phyloP scores from a whole-genome alignment of 2,888 invertebrate genomes.

The Hymenopus coronatus region DNA sequence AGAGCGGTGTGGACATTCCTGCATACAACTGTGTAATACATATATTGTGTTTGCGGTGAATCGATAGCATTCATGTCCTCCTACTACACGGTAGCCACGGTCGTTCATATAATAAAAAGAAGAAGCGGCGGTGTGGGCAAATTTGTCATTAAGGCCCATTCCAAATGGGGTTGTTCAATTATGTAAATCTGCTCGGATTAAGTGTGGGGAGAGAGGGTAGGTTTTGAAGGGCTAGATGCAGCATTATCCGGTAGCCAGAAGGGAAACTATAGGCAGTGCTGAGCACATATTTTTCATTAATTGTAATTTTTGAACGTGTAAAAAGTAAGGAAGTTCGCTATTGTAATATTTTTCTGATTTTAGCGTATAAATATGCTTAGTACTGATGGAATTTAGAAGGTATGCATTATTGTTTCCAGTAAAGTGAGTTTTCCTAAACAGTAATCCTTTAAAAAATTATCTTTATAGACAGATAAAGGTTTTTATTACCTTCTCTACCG shows the following conservation, averaged over 20 bases:
- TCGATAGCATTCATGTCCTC: background rate
- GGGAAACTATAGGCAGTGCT: background rate
- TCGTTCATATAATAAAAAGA: conserved; percentile 14
- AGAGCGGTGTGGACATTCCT: too few relatives aligned
- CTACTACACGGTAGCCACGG: background rate
- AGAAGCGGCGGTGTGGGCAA: background rate
- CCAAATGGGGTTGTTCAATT: conserved; percentile 9
- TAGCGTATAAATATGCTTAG: too few relatives aligned
- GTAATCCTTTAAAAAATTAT: too few relatives aligned
- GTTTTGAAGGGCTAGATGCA: background rate
- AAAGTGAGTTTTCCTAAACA: too few relatives aligned
- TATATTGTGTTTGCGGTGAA: background rate
- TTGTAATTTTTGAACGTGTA: too few relatives aligned
- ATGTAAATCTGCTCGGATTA: conserved; percentile 15
- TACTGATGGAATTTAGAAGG: too few relatives aligned
- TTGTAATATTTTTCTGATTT: too few relatives aligned
- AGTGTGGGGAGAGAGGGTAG: background rate
- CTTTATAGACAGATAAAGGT: too few relatives aligned
- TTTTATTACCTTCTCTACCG: too few relatives aligned
- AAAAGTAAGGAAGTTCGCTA: too few relatives aligned
- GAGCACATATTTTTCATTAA: too few relatives aligned
- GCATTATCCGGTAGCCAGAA: background rate
- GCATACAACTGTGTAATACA: background rate
- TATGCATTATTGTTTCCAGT: too few relatives aligned
- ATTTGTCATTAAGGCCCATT: conserved; percentile 7